phyloP scores from a whole-genome alignment of 1,140 invertebrate genomes.

The Diorhabda sublineata region DNA sequence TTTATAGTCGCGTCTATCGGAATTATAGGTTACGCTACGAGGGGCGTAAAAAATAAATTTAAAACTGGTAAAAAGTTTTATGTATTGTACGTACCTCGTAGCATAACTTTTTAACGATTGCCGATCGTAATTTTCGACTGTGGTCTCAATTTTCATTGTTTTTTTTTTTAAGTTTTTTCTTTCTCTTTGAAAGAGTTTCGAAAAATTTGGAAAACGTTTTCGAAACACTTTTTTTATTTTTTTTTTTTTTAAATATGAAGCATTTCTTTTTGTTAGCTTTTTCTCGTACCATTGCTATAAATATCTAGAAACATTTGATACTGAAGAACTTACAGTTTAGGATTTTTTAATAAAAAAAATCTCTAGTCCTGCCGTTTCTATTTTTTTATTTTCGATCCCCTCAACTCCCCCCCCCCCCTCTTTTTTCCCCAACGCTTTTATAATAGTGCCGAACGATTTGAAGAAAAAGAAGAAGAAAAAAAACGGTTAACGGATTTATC shows the following conservation, averaged over 20 bases:
- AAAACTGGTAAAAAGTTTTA: background rate
- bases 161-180: constrained; percentile 31
- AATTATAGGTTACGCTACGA: constrained; percentile 14
- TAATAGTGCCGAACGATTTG: constrained; percentile 17
- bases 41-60: constrained; percentile 6
- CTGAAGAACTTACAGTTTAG: constrained; percentile 41
- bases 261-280: constrained; percentile 39
- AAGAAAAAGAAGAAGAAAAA: background rate
- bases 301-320: constrained; percentile 39
- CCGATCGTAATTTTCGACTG: constrained; percentile 32
- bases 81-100: constrained; percentile 27
- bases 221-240: background rate
- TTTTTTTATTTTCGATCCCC: constrained; percentile 32
- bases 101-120: constrained; percentile 9
- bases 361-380: constrained; percentile 45
- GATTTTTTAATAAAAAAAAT: constrained; percentile 45
- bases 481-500: background rate
- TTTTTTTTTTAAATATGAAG: constrained; percentile 21
- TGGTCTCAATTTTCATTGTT: constrained; percentile 41
- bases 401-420: constrained; percentile 17
- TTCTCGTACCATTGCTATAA: constrained; percentile 40
- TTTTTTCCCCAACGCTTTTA: constrained; percentile 22
- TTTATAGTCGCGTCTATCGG: constrained; percentile 10
- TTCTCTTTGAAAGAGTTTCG: constrained; percentile 12
- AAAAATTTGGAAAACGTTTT: constrained; percentile 17